phyloP scores from a whole-genome alignment of 2,113 vertebrate genomes.

The Epinephelus cyanopodus region DNA sequence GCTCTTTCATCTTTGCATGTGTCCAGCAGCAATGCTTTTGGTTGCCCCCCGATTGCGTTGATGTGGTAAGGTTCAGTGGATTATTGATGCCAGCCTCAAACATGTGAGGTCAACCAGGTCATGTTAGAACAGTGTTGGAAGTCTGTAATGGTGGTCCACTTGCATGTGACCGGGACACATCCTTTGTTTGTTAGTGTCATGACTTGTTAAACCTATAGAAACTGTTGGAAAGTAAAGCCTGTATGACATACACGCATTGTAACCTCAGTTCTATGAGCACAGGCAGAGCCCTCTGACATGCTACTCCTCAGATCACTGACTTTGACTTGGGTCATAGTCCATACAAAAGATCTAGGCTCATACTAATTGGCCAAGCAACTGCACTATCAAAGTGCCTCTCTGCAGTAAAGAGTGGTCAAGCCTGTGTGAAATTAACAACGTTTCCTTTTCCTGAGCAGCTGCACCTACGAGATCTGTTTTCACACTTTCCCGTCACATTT shows the following conservation, averaged over 20 bases:
- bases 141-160: conserved; percentile 25
- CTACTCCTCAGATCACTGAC: not conserved
- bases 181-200: conserved; percentile 34
- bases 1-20: conserved; percentile 59
- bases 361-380: not conserved
- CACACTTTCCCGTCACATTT: not conserved
- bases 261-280: not conserved
- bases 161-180: conserved; percentile 23
- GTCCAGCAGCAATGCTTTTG: conserved; percentile 32
- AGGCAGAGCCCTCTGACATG: not conserved
- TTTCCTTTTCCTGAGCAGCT: not conserved
- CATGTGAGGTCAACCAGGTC: conserved; percentile 36
- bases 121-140: conserved; percentile 23
- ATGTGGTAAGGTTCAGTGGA: conserved; percentile 45
- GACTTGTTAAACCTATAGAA: conserved; percentile 29
- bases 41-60: conserved; percentile 25
- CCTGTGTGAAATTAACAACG: not conserved
- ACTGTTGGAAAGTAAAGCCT: conserved; percentile 1
- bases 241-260: not conserved
- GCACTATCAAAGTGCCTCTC: not conserved
- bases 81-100: conserved; percentile 40
- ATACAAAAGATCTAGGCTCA: not conserved
- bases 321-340: not conserved
- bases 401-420: not conserved
- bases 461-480: not conserved